Percentiles rank a stretch among this genome's conserved stretches.
Evolutionary conservation across 2,113 vertebrate species (phyloP).

Genomic region (Actenoides lindsayi): DNA sequence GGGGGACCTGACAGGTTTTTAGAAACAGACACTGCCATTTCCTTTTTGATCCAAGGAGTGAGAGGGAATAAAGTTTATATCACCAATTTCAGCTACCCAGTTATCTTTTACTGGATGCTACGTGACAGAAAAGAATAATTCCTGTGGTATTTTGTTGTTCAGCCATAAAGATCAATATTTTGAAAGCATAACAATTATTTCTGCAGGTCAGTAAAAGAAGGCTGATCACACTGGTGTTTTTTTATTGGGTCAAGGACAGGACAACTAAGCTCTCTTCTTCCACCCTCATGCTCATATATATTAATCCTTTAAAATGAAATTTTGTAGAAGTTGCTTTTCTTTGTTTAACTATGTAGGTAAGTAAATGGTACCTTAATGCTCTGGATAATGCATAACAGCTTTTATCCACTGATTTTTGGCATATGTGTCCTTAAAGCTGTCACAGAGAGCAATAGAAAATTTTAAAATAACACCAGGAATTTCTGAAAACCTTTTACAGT

Average conservation of each 20-base stretch:
- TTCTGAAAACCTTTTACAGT: slow-evolving; percentile 20
- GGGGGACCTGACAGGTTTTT: background rate
- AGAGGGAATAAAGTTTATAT: background rate
- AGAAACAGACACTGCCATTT: background rate
- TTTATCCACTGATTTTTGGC: slow-evolving; percentile 24
- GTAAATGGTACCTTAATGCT: background rate
- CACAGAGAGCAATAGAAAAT: background rate
- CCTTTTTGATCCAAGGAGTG: background rate
- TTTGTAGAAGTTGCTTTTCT: background rate
- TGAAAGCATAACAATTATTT: background rate
- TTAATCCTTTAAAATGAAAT: background rate
- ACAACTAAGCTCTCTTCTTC: background rate
- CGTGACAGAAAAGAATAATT: background rate
- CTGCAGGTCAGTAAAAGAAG: background rate
- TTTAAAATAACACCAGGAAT: background rate
- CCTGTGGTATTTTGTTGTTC: background rate
- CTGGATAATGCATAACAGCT: slow-evolving; percentile 18
- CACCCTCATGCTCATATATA: background rate
- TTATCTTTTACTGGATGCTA: background rate
- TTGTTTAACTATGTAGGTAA: slow-evolving; percentile 9
- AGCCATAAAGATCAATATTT: background rate
- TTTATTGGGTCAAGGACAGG: background rate
- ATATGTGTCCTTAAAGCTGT: background rate
- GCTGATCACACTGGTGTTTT: background rate
- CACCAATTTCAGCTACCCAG: background rate